These are phyloP conservation scores for Tichodroma muraria DNA, from an alignment of 2,113 vertebrate genomes.

Conservation along the genomic window DNA sequence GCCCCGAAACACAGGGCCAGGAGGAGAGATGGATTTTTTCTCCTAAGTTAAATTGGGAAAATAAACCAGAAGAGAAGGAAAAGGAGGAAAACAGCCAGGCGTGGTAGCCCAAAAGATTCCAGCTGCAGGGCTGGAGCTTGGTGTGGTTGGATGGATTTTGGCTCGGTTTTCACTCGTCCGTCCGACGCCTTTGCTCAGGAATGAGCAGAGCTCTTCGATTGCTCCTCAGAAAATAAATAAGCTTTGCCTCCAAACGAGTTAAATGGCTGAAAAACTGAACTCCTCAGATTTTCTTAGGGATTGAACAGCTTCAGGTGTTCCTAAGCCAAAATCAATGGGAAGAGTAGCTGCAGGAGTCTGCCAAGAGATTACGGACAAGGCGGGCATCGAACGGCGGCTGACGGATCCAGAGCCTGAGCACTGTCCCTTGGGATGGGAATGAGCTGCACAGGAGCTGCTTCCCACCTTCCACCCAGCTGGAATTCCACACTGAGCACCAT, in stretches of 20 bases:
- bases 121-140: neutral
- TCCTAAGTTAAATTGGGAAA: neutral
- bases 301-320: neutral
- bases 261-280: neutral
- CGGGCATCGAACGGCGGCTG: rapidly evolving
- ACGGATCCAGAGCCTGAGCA: rapidly evolving
- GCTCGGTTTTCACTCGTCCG: rapidly evolving
- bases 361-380: neutral
- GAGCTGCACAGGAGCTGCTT: rapidly evolving
- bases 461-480: neutral
- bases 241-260: neutral
- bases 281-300: neutral
- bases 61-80: neutral
- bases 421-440: neutral
- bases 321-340: constrained; percentile 27
- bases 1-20: neutral
- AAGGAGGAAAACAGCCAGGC: neutral
- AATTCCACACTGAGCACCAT: neutral
- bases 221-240: neutral
- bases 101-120: neutral
- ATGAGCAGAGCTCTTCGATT: neutral
- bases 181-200: neutral
- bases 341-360: neutral
- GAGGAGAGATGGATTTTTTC: neutral
- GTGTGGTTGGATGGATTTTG: neutral